Base-by-base conservation (phyloP, 1,140 invertebrate genomes). In the Sipha flava region DNA sequence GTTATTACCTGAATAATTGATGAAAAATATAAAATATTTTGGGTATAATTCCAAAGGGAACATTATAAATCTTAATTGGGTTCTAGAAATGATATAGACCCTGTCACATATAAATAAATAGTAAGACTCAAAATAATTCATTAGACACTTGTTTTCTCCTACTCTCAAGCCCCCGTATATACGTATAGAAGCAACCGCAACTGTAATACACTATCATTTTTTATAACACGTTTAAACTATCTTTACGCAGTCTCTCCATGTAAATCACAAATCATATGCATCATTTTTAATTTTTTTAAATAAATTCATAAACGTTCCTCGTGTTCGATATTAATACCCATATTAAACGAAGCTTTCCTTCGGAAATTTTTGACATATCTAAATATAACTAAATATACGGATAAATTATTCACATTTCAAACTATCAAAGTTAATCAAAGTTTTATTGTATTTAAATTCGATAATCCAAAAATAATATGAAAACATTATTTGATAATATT, bases 1-100 rank as follows among this genome's bases (percentile, higher is more conserved):
- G 18, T 12, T 34, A 10, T 62, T 66, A 66, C 29, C 16, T 34
- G 6, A 62, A n/a, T n/a, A n/a, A n/a, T n/a, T n/a, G n/a, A n/a
- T n/a, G n/a, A n/a, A n/a, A n/a, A n/a, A n/a, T n/a, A n/a, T n/a
- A n/a, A n/a, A n/a, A n/a, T n/a, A n/a, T n/a, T n/a, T n/a, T n/a
- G n/a, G n/a, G 14, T n/a, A 9, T 12, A 26, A n/a, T n/a, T 21
- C 29, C n/a, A 2, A 40, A 34, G 14, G 10, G 52, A 54, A 75
- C 18, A 57, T 75, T 57, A 57, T 75, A 75, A 75, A 75, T 75
- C 72, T 52, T 75, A 75, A 75, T 75, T 57, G 7, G 47, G 29
- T 31, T 21, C 52, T 75, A 34, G 72, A 57, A 75, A 54, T 75
- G 52, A 75, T 37, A 26, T 75, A 75, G 18, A 18, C 49, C 34